Base-by-base conservation (phyloP, 2,113 vertebrate species). In the Pseudorasbora parva region DNA sequence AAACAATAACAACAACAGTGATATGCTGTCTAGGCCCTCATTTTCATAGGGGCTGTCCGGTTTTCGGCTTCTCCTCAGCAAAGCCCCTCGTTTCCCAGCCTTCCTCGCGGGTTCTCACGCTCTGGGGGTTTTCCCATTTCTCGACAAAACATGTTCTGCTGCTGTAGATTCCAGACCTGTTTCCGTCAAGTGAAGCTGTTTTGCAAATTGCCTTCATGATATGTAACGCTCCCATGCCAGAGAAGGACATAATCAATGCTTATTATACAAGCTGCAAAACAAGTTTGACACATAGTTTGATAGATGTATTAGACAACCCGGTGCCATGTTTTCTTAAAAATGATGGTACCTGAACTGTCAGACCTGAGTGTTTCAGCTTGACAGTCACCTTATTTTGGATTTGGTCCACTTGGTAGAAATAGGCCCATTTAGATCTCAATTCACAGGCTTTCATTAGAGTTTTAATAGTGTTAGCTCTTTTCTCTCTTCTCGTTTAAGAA, bases 71-170 rank as follows among this genome's bases (percentile, higher is more conserved):
- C 62, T 81, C 64, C 47, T 21, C 78, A 79, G 43, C 60, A 79
- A 64, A 51, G 59, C 43, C 59, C 49, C 64, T 69, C 33, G 27
- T 51, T 80, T 80, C 33, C 68, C 66, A 73, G 54, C 51, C 66
- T 33, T 69, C n/a, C 57, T 62, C 54, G 3, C 19, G 27, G 62
- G 62, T 81, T 81, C 62, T 81, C 79, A 69, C 64, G 30, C 64
- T 71, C 79, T 71, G 7, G 62, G 64, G 76, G 37, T 80, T 84
- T 84, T 80, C 56, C 62, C 62, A 56, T 82, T 75, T 68, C 37
- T 66, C 25, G 27, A 25, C 74, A 56, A 66, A 80, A 60, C 71
- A 82, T 49, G 49, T n/a, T 43, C 43, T 60, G 37, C 68, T 56
- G 8, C 43, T 57, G 37, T 77, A 59, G 60, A 9, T 72, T 86